Conservation (phyloP, 2,113 vertebrate species). For the Chrysochloris asiatica region DNA sequence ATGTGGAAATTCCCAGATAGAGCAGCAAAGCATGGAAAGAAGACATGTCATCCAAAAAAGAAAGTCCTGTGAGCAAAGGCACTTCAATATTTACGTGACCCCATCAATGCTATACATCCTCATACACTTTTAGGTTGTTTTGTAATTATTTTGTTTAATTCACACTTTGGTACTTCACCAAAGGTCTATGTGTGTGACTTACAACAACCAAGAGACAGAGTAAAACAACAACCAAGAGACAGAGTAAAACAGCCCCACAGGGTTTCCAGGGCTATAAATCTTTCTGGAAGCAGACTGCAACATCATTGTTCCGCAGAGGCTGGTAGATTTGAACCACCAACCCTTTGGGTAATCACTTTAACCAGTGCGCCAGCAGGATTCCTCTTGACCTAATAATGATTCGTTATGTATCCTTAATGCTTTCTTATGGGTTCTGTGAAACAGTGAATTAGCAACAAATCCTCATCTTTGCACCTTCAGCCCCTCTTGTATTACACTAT, state of each 20-base stretch:
- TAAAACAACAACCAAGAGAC: background rate
- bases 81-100: conserved; percentile 53
- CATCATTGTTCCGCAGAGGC: background rate
- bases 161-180: conserved; percentile 18
- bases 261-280: background rate
- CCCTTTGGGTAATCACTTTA: background rate
- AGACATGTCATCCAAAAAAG: background rate
- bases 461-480: conserved; percentile 84
- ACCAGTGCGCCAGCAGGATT: background rate
- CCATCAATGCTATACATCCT: background rate
- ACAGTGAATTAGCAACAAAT: conserved; percentile 84
- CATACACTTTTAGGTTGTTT: conserved; percentile 47
- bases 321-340: background rate
- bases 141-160: conserved; percentile 30
- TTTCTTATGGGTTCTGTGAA: conserved; percentile 80
- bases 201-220: background rate
- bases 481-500: conserved; percentile 91
- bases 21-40: background rate
- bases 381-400: conserved; percentile 73
- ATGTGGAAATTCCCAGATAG: conserved; percentile 35
- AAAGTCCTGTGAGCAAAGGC: conserved; percentile 18
- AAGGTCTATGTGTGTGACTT: conserved; percentile 51
- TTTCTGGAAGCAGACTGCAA: background rate
- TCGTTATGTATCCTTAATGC: conserved; percentile 61
- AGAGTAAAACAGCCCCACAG: background rate